A percentile compares a stretch with the other conserved stretches of the same genome.
These are phyloP conservation scores for Ditula angustiorana DNA, from an alignment of 2,888 invertebrate genomes.

Conservation along the genomic window DNA sequence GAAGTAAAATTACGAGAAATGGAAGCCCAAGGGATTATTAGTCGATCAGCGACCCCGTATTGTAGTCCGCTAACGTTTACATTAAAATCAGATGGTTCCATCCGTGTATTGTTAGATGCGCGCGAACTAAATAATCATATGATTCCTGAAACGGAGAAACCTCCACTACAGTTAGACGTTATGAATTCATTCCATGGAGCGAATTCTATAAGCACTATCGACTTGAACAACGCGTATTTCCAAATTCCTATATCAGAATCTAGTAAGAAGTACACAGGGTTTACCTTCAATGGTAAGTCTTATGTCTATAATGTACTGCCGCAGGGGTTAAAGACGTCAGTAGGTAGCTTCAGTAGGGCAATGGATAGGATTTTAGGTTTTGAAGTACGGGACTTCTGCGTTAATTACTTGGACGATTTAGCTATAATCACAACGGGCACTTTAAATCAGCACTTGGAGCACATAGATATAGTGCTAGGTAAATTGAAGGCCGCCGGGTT, in stretches of 20 bases:
- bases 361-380: slow-evolving; percentile 45
- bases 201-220: slow-evolving; percentile 38
- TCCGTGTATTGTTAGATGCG: slow-evolving; percentile 39
- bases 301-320: slow-evolving; percentile 43
- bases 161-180: slow-evolving; percentile 38
- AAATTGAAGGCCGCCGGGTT: not conserved
- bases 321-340: slow-evolving; percentile 45
- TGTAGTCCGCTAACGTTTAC: slow-evolving; percentile 46
- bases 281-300: slow-evolving; percentile 37
- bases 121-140: slow-evolving; percentile 41
- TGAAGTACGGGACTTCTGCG: slow-evolving; percentile 46
- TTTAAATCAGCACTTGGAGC: slow-evolving; percentile 42
- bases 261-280: slow-evolving; percentile 39
- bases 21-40: slow-evolving; percentile 41
- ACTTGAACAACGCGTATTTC: slow-evolving; percentile 44
- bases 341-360: too few species aligned
- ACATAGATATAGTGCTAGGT: slow-evolving; percentile 50
- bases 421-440: slow-evolving; percentile 41
- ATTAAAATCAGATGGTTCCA: slow-evolving; percentile 24
- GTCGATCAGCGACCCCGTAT: slow-evolving; percentile 38
- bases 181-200: slow-evolving; percentile 40
- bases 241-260: slow-evolving; percentile 38
- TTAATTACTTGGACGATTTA: slow-evolving; percentile 47
- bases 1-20: slow-evolving; percentile 44
- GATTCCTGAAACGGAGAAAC: slow-evolving; percentile 36